Conservation (phyloP, 2,888 invertebrate species). For the Clitarchus hookeri region DNA sequence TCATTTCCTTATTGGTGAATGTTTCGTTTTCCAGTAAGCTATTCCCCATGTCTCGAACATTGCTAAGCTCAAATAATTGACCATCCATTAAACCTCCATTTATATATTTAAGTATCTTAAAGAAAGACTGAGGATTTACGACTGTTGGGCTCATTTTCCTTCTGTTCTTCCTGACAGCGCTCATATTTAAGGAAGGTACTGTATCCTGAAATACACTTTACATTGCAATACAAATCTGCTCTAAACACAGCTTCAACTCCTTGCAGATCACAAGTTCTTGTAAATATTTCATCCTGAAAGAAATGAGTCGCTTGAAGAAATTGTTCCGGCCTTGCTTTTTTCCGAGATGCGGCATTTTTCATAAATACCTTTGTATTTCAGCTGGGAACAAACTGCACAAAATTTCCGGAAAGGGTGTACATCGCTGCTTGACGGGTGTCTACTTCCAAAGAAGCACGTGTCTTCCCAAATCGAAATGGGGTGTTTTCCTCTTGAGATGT, state of each 20-base stretch:
- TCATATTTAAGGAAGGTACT: not conserved
- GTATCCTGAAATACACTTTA: not conserved
- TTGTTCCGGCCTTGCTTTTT: not conserved
- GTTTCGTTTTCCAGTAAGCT: not conserved
- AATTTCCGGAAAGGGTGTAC: not conserved
- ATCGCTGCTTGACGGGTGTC: not conserved
- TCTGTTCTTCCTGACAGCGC: not conserved
- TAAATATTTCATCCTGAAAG: not conserved
- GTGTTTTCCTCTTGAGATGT: not conserved
- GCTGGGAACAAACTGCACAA: not conserved
- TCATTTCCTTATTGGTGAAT: not conserved
- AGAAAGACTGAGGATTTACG: not conserved
- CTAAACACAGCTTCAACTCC: not conserved
- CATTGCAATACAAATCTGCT: not conserved
- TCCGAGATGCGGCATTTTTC: not conserved
- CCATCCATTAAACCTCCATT: not conserved
- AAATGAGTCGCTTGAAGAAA: not conserved
- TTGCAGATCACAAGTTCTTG: not conserved
- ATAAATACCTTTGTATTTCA: not conserved
- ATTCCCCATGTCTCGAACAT: not conserved
- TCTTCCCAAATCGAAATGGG: not conserved
- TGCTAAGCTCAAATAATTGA: not conserved
- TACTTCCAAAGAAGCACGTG: not conserved
- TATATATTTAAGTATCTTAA: not conserved
- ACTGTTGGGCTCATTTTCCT: not conserved